A percentile compares a stretch with the other conserved stretches of the same genome.
Conservation (phyloP, 1,140 invertebrate species). For the Bathynomus jamesi region DNA sequence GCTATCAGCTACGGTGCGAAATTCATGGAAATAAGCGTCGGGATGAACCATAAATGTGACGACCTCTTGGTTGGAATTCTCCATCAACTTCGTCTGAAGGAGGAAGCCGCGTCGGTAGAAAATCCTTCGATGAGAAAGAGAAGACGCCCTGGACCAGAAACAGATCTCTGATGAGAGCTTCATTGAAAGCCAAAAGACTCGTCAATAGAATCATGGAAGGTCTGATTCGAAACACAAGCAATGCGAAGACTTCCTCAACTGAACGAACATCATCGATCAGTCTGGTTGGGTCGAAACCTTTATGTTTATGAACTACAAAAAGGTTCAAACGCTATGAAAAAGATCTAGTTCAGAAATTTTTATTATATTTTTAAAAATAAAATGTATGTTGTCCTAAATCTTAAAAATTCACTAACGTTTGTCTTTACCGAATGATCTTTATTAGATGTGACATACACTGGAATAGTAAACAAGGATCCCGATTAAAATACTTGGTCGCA, state of each 20-base stretch:
- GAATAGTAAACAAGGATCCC: too few species aligned
- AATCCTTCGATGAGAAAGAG: constrained; percentile 45
- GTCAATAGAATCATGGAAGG: constrained; percentile 79
- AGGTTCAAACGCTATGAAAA: too few species aligned
- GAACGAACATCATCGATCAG: too few species aligned
- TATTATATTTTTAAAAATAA: not conserved
- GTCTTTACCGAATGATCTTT: too few species aligned
- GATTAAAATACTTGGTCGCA: too few species aligned
- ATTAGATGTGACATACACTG: too few species aligned
- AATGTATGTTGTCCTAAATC: not conserved
- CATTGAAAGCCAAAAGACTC: constrained; percentile 80
- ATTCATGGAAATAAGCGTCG: constrained; percentile 81
- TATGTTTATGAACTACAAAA: too few species aligned
- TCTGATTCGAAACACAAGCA: constrained; percentile 84
- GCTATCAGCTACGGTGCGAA: constrained; percentile 76
- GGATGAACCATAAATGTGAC: constrained; percentile 83
- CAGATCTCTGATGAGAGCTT: constrained; percentile 66
- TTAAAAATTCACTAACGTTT: too few species aligned
- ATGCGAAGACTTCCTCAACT: constrained; percentile 69
- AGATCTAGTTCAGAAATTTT: too few species aligned
- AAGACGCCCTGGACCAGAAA: constrained; percentile 67
- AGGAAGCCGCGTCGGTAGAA: constrained; percentile 49
- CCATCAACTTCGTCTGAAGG: constrained; percentile 70
- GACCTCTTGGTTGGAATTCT: constrained; percentile 72
- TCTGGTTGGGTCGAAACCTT: too few species aligned